Evolutionary conservation across 1,140 invertebrate genomes (phyloP).

Genomic region (Trialeurodes vaporariorum): DNA sequence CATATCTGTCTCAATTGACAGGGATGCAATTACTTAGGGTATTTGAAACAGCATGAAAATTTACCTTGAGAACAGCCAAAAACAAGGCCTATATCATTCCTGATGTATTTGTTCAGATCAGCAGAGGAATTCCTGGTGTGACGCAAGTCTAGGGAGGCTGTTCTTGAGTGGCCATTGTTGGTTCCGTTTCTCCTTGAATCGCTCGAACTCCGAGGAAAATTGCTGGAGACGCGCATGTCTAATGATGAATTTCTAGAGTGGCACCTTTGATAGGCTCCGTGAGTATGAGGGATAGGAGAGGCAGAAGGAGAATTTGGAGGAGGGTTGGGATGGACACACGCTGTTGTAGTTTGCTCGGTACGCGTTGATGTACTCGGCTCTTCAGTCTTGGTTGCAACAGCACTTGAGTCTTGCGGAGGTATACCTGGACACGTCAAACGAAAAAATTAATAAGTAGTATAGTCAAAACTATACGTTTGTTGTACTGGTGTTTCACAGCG

Average conservation of each 20-base stretch:
- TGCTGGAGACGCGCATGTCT: conserved; percentile 49
- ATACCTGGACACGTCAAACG: conserved; percentile 24
- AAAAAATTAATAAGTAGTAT: too few species aligned
- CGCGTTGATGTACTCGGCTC: not conserved
- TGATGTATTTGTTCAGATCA: conserved; percentile 60
- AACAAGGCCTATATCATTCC: conserved; percentile 54
- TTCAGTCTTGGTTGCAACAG: conserved; percentile 13
- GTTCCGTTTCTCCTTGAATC: conserved; percentile 24
- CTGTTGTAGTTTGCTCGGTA: not conserved
- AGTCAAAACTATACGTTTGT: too few species aligned
- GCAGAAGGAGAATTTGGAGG: conserved; percentile 21
- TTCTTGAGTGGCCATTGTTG: conserved; percentile 56
- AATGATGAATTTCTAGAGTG: conserved; percentile 69
- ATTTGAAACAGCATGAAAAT: not conserved
- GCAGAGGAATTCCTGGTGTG: conserved; percentile 66
- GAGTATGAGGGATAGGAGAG: conserved; percentile 15
- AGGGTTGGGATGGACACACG: conserved; percentile 12
- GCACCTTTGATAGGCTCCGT: conserved; percentile 22
- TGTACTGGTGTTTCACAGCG: too few species aligned
- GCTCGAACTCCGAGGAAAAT: conserved; percentile 33
- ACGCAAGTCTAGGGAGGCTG: conserved; percentile 67
- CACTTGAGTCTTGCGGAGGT: conserved; percentile 31
- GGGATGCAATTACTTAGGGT: too few species aligned
- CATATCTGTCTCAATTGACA: too few species aligned
- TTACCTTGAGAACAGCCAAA: conserved; percentile 48